A percentile compares a stretch with the other conserved stretches of the same genome.
These are phyloP conservation scores for Phrynocephalus versicolor DNA, from an alignment of 2,113 vertebrate species.

Conservation along the genomic window DNA sequence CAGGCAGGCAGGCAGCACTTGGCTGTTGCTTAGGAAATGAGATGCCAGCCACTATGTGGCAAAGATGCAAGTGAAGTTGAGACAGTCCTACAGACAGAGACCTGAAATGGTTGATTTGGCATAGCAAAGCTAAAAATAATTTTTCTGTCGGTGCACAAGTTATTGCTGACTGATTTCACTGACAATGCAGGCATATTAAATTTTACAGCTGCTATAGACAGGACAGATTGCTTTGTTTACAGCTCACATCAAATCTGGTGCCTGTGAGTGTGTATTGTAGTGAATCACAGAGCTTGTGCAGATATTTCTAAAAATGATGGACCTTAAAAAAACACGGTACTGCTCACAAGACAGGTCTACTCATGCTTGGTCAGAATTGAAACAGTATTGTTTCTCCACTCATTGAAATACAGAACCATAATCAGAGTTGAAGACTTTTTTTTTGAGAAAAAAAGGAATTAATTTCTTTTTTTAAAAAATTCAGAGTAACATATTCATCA, in stretches of 20 bases:
- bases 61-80: no score
- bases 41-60: no score
- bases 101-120: background rate
- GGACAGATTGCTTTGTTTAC: background rate
- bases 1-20: background rate
- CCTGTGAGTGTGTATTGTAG: background rate
- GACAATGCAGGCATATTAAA: background rate
- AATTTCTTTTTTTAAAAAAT: no score
- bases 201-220: background rate
- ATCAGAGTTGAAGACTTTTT: no score
- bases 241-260: background rate
- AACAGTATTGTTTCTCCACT: background rate
- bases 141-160: background rate
- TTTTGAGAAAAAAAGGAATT: no score
- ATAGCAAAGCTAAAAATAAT: background rate
- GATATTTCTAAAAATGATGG: background rate
- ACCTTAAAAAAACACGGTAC: background rate
- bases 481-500: no score
- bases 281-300: background rate
- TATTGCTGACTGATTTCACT: constrained; percentile 1
- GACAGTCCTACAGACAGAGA: no score
- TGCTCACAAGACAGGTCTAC: background rate
- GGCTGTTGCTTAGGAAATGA: background rate
- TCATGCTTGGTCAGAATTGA: background rate
- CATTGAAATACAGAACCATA: background rate